Evolutionary conservation across 1,140 invertebrate species (phyloP), one percentile per base, ranked within the genome.

Genomic region (Halesus radiatus): DNA sequence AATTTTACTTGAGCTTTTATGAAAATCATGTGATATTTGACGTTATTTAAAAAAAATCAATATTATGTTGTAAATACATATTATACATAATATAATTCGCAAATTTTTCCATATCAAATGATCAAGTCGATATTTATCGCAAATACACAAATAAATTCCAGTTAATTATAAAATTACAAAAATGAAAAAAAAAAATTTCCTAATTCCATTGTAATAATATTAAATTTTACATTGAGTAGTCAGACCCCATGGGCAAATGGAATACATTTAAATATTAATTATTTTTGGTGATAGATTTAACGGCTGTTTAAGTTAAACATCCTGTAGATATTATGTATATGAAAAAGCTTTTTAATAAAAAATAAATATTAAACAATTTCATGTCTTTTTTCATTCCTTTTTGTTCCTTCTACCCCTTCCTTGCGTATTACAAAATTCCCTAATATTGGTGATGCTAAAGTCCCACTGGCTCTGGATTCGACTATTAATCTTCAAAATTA

Each of bases 211-310:
- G 56, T 10, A 60, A 18, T 45, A 45, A 45, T 60, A 60, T 7
- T 60, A 22, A 23, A 6, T 60, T 23, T 22, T 60, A 60, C 20
- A 18, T 60, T 22, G 23, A 60, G 18, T 60, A 60, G 56, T 60
- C 56, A 60, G 56, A 23, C 23, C 56, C 56, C 20, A 2, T n/a
- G 56, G 56, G 23, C 56, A 20, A 60, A 60, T 60, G 18, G 10
- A 60, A 60, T 10, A 60, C 23, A 60, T 60, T 60, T 60, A 26
- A 66, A 13, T 32, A 32, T 66, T 66, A 32, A 72, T n/a, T 45
- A 45, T 45, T 45, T 37, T 45, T 72, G 68, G 68, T 72, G 68
- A 72, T 72, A 50, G 68, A 72, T 23, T 22, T 72, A 50, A 72
- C 23, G 68, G 68, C 68, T 72, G 68, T 72, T 72, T 37, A 45